Base-by-base conservation (phyloP, 2,888 invertebrate species). In the Synanthedon vespiformis region DNA sequence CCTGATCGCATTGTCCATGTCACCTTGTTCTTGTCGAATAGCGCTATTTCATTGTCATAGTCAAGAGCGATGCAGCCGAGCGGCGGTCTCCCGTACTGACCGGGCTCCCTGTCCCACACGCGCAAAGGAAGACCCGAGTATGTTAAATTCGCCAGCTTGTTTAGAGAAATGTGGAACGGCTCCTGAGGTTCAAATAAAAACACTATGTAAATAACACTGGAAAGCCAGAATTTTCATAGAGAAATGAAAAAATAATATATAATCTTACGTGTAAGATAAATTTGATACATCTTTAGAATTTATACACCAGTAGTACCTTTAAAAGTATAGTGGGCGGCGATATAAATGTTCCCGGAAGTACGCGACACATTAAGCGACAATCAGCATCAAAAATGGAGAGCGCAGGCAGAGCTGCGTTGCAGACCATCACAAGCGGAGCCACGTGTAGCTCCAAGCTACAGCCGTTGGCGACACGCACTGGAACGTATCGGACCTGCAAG, bases 141-240 rank as follows among this genome's bases (percentile, higher is more conserved):
- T n/a, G n/a, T n/a, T 14, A 44, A 85, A 18, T 79, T 80, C 85
- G 27, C n/a, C 78, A 75, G 0, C 74, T 79, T 53, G 73, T 84
- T 83, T 59, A 82, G 61, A 0, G 85, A 84, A 57, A 87, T 69
- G 73, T 76, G 84, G 72, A 85, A 86, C 11, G 84, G 78, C 61
- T 76, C 79, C 86, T 86, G 64, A 0, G 13, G 13, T 44, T 13
- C 34, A 34, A 34, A 34, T 34, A 10, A 34, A 34, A 34, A 10
- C 34, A 34, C 27, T 27, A 27, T 8, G 27, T 27, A 6, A 27
- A 5, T 27, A 6, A 27, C 27, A 34, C 8, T 8, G 8, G 27
- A 8, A 6, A 34, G 27, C 8, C 6, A 0, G 27, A 34, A 34
- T 34, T 1, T 22, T 22, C 22, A 22, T 22, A 22, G 22, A 4